Conservation (phyloP, 2,888 invertebrate species). For the Salpingus planirostris region DNA sequence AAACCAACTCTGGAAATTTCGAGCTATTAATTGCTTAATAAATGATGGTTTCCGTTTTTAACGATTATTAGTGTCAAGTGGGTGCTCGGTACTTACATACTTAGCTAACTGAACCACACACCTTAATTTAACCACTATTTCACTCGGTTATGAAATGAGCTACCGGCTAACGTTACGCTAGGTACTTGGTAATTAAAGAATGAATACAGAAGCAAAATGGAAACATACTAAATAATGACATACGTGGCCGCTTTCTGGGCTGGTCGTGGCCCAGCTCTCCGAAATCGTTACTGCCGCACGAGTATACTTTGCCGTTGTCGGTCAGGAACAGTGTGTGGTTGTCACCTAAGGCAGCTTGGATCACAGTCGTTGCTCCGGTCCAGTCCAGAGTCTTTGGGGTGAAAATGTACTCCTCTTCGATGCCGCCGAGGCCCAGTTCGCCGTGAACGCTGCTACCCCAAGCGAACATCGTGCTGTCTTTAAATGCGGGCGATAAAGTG, state of each 20-base stretch:
- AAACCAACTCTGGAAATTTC: slow-evolving; percentile 52
- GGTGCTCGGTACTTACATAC: too few relatives aligned
- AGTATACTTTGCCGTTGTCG: slow-evolving; percentile 68
- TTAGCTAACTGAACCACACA: too few relatives aligned
- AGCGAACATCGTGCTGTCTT: slow-evolving; percentile 53
- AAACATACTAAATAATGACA: slow-evolving; percentile 53
- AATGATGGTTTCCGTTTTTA: too few relatives aligned
- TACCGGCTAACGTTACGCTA: too few relatives aligned
- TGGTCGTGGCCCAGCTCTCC: slow-evolving; percentile 80
- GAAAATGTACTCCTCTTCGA: slow-evolving; percentile 61
- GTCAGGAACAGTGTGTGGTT: slow-evolving; percentile 75
- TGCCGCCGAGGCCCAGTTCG: slow-evolving; percentile 68
- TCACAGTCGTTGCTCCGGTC: slow-evolving; percentile 49
- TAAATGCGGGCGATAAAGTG: too few relatives aligned
- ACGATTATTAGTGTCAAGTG: too few relatives aligned
- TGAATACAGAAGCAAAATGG: slow-evolving; percentile 18
- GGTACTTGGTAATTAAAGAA: too few relatives aligned
- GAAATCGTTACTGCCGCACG: slow-evolving; percentile 89
- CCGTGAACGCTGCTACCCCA: slow-evolving; percentile 75
- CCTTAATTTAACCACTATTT: too few relatives aligned
- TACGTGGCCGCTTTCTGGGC: slow-evolving; percentile 59
- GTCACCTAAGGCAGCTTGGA: slow-evolving; percentile 64
- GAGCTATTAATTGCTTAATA: too few relatives aligned
- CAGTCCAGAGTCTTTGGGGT: slow-evolving; percentile 54
- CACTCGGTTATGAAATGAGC: too few relatives aligned